Percentiles rank a stretch among this genome's conserved stretches.
phyloP scores from a whole-genome alignment of 2,888 invertebrate genomes.

The Rhingia rostrata region DNA sequence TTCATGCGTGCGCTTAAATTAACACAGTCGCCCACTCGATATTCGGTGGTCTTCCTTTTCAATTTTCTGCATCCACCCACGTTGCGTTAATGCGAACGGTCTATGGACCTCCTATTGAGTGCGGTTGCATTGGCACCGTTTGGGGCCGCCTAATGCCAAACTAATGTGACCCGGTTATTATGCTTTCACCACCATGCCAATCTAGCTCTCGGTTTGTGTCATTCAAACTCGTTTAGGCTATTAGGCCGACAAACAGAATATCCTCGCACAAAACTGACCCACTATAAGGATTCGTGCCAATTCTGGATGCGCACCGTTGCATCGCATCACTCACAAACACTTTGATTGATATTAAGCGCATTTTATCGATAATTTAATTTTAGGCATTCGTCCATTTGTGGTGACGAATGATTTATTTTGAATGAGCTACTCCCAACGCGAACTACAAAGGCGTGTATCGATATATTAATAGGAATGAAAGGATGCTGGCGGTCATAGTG shows the following conservation, averaged over 20 bases:
- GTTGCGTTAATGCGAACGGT: background rate
- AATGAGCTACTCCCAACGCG: background rate
- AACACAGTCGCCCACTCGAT: constrained; percentile 63
- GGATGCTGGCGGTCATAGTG: too few species aligned
- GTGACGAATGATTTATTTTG: constrained; percentile 31
- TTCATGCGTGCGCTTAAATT: constrained; percentile 51
- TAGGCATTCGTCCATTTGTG: constrained; percentile 49
- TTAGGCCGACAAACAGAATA: constrained; percentile 55
- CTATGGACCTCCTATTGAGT: background rate
- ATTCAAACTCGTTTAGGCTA: constrained; percentile 55
- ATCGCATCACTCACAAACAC: constrained; percentile 38
- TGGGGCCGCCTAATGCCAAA: constrained; percentile 48
- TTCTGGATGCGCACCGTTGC: constrained; percentile 23
- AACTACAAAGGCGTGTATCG: background rate
- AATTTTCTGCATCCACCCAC: constrained; percentile 27
- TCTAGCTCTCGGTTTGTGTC: constrained; percentile 42
- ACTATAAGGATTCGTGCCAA: constrained; percentile 23
- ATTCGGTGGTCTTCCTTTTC: constrained; percentile 57
- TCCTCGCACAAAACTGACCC: constrained; percentile 19
- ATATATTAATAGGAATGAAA: background rate
- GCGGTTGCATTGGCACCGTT: constrained; percentile 21
- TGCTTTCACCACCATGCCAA: constrained; percentile 51
- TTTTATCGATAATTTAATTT: constrained; percentile 64
- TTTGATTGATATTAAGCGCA: constrained; percentile 14
- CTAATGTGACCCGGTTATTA: constrained; percentile 69